Base-by-base conservation (phyloP, 2,797 vertebrate species). In the Rhinophrynus dorsalis region DNA sequence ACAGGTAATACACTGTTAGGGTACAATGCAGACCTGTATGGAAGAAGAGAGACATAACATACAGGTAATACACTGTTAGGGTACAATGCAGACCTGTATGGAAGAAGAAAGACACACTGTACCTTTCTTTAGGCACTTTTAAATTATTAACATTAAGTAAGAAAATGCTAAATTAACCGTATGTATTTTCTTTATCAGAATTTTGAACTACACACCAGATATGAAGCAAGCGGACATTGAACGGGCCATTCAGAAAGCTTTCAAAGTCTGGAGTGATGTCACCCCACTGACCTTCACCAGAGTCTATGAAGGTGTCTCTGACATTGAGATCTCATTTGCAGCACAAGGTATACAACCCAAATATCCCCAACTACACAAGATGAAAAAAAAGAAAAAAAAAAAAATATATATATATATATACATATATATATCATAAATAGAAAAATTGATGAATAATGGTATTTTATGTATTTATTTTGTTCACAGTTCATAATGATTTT, bases 321-420 rank as follows among this genome's bases (percentile, higher is more conserved):
- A 98, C 74, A 94, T 99, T 81, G 97, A 90, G 92, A 90, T 98
- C 83, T 93, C 91, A 17, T 99, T 99, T 58, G 89, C 64, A 13
- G 68, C 80, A 1, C 26, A 67, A 89, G 86, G 94, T 94, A 88
- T 18, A 10, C 0, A 5, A 4, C 7, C 15, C 12, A n/a, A 17
- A 17, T 10, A 4, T 35, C 12, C 17, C 7, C 3, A n/a, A n/a
- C n/a, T n/a, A n/a, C n/a, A n/a, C n/a, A n/a, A n/a, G n/a, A n/a
- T n/a, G n/a, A n/a, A n/a, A n/a, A n/a, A n/a, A n/a, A n/a, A n/a
- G n/a, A n/a, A n/a, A n/a, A n/a, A n/a, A n/a, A n/a, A n/a, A n/a
- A n/a, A n/a, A n/a, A n/a, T n/a, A n/a, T n/a, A n/a, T n/a, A 38
- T 38, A 6, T 30, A 4, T 30, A 4, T 6, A 4, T 38, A 38